A percentile compares a stretch with the other conserved stretches of the same genome.
Conservation (phyloP, 2,113 vertebrate species). For the Pterocles orientalis region DNA sequence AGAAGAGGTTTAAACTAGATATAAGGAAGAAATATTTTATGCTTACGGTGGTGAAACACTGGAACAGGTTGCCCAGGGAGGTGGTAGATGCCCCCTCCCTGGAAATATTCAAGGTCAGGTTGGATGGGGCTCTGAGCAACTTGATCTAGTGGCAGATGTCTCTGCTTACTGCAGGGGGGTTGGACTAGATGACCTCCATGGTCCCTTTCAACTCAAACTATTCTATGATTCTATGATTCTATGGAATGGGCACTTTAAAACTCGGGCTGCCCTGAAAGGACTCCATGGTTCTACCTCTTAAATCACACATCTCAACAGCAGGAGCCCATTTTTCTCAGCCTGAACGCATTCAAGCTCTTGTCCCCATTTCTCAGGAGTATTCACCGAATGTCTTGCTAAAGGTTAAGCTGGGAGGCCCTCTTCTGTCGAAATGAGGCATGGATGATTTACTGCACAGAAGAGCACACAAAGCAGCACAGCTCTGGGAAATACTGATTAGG, state of each 20-base stretch:
- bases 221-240: too few relatives aligned
- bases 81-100: too few relatives aligned
- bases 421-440: neutral
- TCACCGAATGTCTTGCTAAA: neutral
- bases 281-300: neutral
- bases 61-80: too few relatives aligned
- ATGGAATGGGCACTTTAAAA: neutral
- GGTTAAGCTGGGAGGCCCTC: conserved; percentile 42
- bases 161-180: too few relatives aligned
- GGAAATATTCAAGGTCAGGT: too few relatives aligned
- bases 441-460: neutral
- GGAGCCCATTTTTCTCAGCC: neutral
- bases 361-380: neutral
- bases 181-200: too few relatives aligned
- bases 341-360: neutral
- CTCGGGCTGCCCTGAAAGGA: neutral
- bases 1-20: too few relatives aligned
- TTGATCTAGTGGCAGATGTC: too few relatives aligned
- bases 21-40: too few relatives aligned
- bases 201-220: too few relatives aligned
- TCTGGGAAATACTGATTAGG: neutral
- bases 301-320: neutral
- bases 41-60: too few relatives aligned
- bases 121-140: too few relatives aligned
- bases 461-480: neutral